phyloP scores from a whole-genome alignment of 2,888 invertebrate genomes.

The Clusia tigrina region DNA sequence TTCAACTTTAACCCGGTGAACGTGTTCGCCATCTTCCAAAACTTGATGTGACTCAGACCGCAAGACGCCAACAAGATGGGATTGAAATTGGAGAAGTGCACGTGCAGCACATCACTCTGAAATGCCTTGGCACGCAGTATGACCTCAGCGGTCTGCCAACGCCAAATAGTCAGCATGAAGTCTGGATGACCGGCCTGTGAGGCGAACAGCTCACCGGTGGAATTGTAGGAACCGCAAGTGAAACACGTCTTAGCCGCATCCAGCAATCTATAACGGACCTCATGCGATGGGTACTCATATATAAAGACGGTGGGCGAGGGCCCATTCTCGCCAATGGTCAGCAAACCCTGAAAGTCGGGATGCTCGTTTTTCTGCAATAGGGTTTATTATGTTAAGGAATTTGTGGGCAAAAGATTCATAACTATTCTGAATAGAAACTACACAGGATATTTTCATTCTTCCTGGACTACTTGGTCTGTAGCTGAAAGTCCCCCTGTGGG shows the following conservation, averaged over 20 bases:
- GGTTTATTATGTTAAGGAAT: neutral
- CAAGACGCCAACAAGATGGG: constrained; percentile 81
- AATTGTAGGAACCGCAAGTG: constrained; percentile 79
- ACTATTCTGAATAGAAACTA: neutral
- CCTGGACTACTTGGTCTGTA: constrained; percentile 3
- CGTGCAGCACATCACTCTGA: constrained; percentile 80
- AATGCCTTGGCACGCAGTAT: constrained; percentile 83
- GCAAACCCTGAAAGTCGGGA: constrained; percentile 69
- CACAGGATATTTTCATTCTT: neutral
- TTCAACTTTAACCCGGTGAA: constrained; percentile 91
- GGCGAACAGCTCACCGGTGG: constrained; percentile 80
- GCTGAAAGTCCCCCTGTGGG: neutral
- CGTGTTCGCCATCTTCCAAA: constrained; percentile 92
- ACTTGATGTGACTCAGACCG: constrained; percentile 83
- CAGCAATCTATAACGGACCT: constrained; percentile 75
- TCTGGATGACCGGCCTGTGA: constrained; percentile 81
- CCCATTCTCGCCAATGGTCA: constrained; percentile 85
- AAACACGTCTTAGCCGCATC: constrained; percentile 80
- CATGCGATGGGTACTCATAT: constrained; percentile 84
- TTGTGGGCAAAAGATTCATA: constrained; percentile 14
- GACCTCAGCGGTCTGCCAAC: constrained; percentile 80
- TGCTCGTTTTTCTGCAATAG: constrained; percentile 71
- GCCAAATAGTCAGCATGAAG: constrained; percentile 87
- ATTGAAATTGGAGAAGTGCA: constrained; percentile 83
- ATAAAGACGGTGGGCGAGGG: constrained; percentile 77